Base-by-base conservation (phyloP, 2,113 vertebrate genomes). In the Oncorhynchus keta region DNA sequence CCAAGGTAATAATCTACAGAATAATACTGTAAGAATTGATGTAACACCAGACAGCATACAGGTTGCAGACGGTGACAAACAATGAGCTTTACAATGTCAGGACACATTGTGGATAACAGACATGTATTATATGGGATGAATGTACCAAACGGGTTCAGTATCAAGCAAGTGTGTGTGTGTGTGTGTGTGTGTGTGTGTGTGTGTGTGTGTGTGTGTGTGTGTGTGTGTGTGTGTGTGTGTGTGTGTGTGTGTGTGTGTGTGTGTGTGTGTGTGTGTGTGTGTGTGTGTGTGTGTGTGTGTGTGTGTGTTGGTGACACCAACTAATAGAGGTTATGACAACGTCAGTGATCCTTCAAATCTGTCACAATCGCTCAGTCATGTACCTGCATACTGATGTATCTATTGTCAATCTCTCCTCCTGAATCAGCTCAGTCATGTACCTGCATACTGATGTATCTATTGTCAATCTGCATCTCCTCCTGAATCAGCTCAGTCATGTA, bases 91-190 rank as follows among this genome's bases (percentile, higher is more conserved):
- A 76, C 66, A 68, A 84, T 87, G 86, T 85, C 69, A 73, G 75
- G 78, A 81, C 76, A 88, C 73, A 68, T 82, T 86, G 80, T 66
- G 55, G 39, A 71, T 49, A 87, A 79, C 57, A 70, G 66, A 81
- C 87, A 94, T 95, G 94, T 88, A 91, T 91, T 75, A 94, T 76
- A 94, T 95, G 95, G 94, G 91, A 95, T 95, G 94, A 91, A 86
- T 81, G 90, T 71, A 92, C 94, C 92, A 92, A 91, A 93, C 90
- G 94, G 32, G 86, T 80, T 92, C 76, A 45, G 84, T 87, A 92
- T 92, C 89, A 92, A 91, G 84, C 87, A 71, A 78, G 78, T 51
- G 77, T 48, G n/a, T 83, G 35, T 72, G 69, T 73, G 76, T 72
- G 76, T 20, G 78, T 20, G 55, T 12, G 16, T 1, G 18, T 3